Evolutionary conservation across 2,113 vertebrate genomes (phyloP).

Genomic region (Turnix velox): DNA sequence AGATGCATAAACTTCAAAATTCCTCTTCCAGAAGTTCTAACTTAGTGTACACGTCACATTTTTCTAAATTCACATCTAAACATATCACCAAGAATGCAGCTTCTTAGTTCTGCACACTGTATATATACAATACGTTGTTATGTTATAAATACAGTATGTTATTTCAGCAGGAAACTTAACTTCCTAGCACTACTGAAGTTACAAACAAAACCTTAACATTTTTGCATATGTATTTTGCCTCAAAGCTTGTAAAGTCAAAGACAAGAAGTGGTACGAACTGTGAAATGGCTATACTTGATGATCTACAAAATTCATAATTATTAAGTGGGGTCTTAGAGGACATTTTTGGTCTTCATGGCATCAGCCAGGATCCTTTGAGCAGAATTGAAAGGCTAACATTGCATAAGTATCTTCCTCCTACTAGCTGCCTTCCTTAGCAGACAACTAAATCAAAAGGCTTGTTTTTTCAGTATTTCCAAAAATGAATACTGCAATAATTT

Average conservation of each 20-base stretch:
- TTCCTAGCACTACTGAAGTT: not conserved
- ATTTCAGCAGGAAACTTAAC: rapidly evolving
- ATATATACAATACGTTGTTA: too few species aligned
- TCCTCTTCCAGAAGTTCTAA: not conserved
- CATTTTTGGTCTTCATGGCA: not conserved
- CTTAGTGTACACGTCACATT: not conserved
- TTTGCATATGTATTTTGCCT: not conserved
- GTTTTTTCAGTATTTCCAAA: not conserved
- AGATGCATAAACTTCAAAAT: not conserved
- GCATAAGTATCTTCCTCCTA: not conserved
- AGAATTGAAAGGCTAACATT: not conserved
- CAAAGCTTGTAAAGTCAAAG: not conserved
- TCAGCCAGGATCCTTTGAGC: not conserved
- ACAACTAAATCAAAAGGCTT: not conserved
- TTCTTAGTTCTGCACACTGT: not conserved
- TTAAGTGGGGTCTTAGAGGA: not conserved
- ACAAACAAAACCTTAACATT: not conserved
- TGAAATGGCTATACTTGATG: not conserved
- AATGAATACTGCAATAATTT: not conserved
- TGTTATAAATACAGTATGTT: not conserved
- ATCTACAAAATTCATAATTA: not conserved
- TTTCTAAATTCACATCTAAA: not conserved
- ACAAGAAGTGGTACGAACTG: not conserved
- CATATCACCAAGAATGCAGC: not conserved
- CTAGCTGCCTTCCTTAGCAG: not conserved